Evolutionary conservation across 1,140 invertebrate genomes (phyloP).

Genomic region (Scaptomyza graminum): DNA sequence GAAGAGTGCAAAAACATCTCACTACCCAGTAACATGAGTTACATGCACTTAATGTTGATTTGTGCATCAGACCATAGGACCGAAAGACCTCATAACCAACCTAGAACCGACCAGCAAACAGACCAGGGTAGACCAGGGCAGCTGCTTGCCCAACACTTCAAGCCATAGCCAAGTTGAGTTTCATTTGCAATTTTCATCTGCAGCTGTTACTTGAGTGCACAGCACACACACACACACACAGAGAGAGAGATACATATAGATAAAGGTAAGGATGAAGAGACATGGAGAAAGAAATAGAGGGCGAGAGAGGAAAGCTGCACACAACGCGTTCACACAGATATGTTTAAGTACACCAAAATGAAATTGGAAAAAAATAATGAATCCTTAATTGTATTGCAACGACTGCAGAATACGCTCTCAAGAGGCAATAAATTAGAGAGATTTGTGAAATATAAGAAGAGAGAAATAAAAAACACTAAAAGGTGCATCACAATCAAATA

Average conservation of each 20-base stretch:
- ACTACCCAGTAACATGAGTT: constrained; percentile 42
- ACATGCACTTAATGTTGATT: constrained; percentile 81
- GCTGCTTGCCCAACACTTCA: constrained; percentile 36
- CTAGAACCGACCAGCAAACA: constrained; percentile 28
- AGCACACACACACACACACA: constrained; percentile 50
- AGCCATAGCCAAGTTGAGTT: constrained; percentile 62
- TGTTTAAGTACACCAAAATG: constrained; percentile 46
- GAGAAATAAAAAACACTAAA: too few relatives aligned
- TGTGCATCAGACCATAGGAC: constrained; percentile 54
- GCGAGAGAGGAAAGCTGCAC: background rate
- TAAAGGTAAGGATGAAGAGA: background rate
- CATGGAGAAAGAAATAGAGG: background rate
- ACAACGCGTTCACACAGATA: constrained; percentile 23
- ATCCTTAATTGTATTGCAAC: constrained; percentile 51
- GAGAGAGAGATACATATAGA: background rate
- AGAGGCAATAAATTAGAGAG: background rate
- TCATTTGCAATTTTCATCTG: constrained; percentile 80
- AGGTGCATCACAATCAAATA: too few relatives aligned
- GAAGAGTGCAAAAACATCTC: background rate
- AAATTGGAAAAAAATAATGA: constrained; percentile 67
- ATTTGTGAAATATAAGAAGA: background rate
- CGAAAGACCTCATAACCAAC: constrained; percentile 43
- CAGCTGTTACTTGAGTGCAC: constrained; percentile 69
- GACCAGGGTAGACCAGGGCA: constrained; percentile 1
- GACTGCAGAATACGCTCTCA: constrained; percentile 35